These are phyloP conservation scores for Beris morrisii DNA, from an alignment of 2,888 invertebrate genomes.

Conservation along the genomic window DNA sequence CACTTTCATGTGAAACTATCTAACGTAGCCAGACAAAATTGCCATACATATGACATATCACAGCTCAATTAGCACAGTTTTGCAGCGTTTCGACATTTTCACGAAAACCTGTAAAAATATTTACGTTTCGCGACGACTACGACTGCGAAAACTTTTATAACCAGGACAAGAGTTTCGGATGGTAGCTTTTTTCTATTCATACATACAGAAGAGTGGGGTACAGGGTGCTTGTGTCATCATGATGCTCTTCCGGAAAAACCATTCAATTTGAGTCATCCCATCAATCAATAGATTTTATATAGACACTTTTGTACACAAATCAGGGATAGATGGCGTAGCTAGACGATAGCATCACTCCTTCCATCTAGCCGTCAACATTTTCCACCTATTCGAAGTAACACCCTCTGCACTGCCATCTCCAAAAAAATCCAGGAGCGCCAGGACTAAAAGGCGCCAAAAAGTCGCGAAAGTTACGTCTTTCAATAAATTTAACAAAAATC, in stretches of 20 bases:
- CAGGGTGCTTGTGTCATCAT: not conserved
- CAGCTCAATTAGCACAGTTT: constrained; percentile 30
- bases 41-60: not conserved
- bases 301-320: constrained; percentile 16
- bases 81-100: constrained; percentile 13
- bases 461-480: constrained; percentile 41
- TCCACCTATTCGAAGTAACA: constrained; percentile 9
- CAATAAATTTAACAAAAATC: constrained; percentile 41
- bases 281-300: constrained; percentile 24
- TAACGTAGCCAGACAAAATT: not conserved
- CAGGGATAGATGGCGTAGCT: not conserved
- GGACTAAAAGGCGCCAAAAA: constrained; percentile 37
- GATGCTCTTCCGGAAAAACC: constrained; percentile 23
- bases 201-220: not conserved
- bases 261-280: constrained; percentile 27
- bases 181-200: not conserved
- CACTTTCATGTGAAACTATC: not conserved
- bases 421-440: constrained; percentile 26
- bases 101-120: constrained; percentile 29
- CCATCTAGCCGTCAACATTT: constrained; percentile 17
- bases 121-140: constrained; percentile 18
- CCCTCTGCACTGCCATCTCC: not conserved
- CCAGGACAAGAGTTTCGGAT: constrained; percentile 2
- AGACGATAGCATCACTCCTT: not conserved
- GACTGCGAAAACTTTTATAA: constrained; percentile 20